These are phyloP conservation scores for Tachysurus vachellii DNA, from an alignment of 2,113 vertebrate genomes.

Conservation along the genomic window DNA sequence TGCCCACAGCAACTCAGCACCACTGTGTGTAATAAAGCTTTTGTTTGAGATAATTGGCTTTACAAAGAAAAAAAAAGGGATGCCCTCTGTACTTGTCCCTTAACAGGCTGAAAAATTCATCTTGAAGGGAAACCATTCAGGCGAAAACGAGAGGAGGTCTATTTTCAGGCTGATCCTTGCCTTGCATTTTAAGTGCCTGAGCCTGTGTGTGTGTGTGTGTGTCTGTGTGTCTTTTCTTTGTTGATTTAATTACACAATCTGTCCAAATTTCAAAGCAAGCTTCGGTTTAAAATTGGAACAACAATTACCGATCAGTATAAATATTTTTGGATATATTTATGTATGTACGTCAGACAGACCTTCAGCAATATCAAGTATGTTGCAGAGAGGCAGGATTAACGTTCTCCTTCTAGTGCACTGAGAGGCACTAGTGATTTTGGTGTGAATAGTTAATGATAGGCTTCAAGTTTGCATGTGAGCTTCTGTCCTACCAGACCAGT, in stretches of 20 bases:
- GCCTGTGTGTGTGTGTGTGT: background rate
- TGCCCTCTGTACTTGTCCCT: constrained; percentile 60
- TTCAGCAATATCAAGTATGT: background rate
- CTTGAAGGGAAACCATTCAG: constrained; percentile 62
- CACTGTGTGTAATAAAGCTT: constrained; percentile 55
- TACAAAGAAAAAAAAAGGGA: constrained; percentile 67
- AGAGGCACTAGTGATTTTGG: background rate
- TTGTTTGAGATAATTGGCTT: constrained; percentile 73
- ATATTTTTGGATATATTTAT: background rate
- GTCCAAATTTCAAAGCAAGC: background rate
- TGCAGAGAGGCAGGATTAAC: background rate
- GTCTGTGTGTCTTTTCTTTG: background rate
- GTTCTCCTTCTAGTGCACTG: background rate
- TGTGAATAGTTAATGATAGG: constrained; percentile 11
- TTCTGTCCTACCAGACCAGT: constrained; percentile 6
- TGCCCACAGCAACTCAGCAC: background rate
- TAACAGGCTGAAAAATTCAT: constrained; percentile 61
- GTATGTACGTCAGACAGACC: background rate
- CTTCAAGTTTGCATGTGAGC: constrained; percentile 9
- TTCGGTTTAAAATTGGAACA: background rate
- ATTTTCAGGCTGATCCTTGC: background rate
- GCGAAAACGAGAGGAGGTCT: constrained; percentile 56
- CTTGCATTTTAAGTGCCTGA: background rate
- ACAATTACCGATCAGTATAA: background rate
- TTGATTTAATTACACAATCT: constrained; percentile 5